phyloP scores from a whole-genome alignment of 2,113 vertebrate species.

The Peromyscus californicus region DNA sequence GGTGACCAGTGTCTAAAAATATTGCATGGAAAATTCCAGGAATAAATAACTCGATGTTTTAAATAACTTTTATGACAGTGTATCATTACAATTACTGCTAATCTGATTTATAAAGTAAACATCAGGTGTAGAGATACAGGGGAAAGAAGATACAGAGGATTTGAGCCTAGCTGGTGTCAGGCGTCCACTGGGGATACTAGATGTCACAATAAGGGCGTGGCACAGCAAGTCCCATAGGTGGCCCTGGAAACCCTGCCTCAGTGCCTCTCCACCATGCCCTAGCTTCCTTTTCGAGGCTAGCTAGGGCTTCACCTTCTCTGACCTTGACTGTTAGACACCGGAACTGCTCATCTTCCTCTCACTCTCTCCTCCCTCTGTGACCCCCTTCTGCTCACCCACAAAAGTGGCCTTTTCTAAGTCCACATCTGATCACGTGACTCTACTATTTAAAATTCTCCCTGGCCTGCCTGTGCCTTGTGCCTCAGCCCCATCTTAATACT shows the following conservation, averaged over 20 bases:
- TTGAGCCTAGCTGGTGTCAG: neutral
- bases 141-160: neutral
- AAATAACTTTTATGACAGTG: neutral
- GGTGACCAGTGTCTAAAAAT: neutral
- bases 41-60: neutral
- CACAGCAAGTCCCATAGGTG: rapidly evolving
- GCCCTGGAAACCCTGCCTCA: rapidly evolving
- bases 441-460: neutral
- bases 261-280: rapidly evolving
- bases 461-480: no score
- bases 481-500: neutral
- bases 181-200: neutral
- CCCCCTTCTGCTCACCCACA: neutral
- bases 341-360: neutral
- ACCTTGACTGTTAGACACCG: neutral
- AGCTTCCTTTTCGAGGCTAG: neutral
- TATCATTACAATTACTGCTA: neutral
- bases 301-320: neutral
- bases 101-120: neutral
- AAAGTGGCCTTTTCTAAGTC: neutral
- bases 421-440: neutral
- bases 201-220: neutral
- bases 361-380: rapidly evolving
- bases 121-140: neutral
- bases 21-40: neutral